Base-by-base conservation (phyloP, 2,113 vertebrate species). In the Mesocricetus auratus region DNA sequence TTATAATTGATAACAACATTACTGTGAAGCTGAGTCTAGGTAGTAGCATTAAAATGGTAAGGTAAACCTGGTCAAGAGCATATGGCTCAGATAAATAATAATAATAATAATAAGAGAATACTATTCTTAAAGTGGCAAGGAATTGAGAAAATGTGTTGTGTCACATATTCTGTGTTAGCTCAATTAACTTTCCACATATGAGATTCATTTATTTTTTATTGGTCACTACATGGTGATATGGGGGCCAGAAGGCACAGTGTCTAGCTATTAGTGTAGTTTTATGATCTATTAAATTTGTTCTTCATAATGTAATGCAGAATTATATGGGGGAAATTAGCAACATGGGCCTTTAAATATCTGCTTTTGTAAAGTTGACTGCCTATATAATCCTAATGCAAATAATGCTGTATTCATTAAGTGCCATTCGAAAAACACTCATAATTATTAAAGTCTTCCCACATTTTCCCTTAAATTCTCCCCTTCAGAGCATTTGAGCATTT, bases 181-280 rank as follows among this genome's bases (percentile, higher is more conserved):
- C 15, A 93, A 79, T 94, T 92, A 69, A 79, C 58, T 92, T 93
- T 74, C 56, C 77, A 94, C 47, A 62, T 75, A 96, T 73, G 78
- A 93, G 78, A 95, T 89, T 96, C 45, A 33, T 95, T 97, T 96
- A 95, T 94, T 97, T 97, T 97, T 97, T 96, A 97, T 94, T 97
- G 97, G 96, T 96, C 96, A 96, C 89, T 95, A 87, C 95, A 66
- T 97, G 53, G 89, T 79, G 96, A 97, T 97, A 96, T 88, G 64
- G 73, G 81, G 91, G 92, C 62, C 94, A 96, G 97, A 97, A 97
- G 73, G 11, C 93, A 93, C 29, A 93, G 16, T 92, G 66, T 95
- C 86, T 93, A 73, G 94, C 94, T 97, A 97, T 93, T 91, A 93
- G 45, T 96, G 42, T 87, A 95, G 82, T 91, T 97, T 97, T 97